These are phyloP conservation scores for Epinotia brunnichana DNA, from an alignment of 2,888 invertebrate genomes.

Conservation along the genomic window DNA sequence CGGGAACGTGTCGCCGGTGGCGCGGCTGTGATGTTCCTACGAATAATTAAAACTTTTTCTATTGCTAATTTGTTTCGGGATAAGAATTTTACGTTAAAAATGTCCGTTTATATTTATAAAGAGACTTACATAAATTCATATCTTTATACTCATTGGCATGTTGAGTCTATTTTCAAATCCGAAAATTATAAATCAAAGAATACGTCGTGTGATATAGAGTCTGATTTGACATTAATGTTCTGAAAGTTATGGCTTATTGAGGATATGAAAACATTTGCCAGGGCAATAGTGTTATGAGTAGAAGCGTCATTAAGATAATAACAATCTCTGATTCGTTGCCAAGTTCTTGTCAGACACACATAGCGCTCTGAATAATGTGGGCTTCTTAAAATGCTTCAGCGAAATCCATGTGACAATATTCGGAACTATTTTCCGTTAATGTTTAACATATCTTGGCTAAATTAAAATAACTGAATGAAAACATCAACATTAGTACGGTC, in stretches of 20 bases:
- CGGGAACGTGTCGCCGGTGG: conserved; percentile 73
- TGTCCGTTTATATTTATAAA: conserved; percentile 35
- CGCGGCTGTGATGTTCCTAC: conserved; percentile 74
- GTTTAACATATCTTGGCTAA: background rate
- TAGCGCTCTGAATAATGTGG: conserved; percentile 27
- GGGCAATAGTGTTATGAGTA: conserved; percentile 76
- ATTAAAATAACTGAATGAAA: conserved; percentile 1
- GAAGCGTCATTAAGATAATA: conserved; percentile 75
- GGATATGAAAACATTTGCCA: conserved; percentile 70
- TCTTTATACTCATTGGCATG: conserved; percentile 45
- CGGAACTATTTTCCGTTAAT: conserved; percentile 10
- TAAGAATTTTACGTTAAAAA: conserved; percentile 38
- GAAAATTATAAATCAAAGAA: conserved; percentile 58
- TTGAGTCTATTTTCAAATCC: conserved; percentile 48
- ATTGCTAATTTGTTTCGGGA: conserved; percentile 54
- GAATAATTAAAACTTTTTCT: conserved; percentile 76
- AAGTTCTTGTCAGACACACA: conserved; percentile 52
- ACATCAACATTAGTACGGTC: conserved; percentile 47
- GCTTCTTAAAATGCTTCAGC: conserved; percentile 21
- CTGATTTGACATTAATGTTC: conserved; percentile 67
- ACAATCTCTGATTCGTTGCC: conserved; percentile 76
- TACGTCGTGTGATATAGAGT: conserved; percentile 59
- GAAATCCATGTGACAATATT: conserved; percentile 17
- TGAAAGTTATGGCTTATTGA: conserved; percentile 69
- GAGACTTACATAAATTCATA: conserved; percentile 31